Conservation (phyloP, 2,113 vertebrate genomes). For the Proteles cristata region DNA sequence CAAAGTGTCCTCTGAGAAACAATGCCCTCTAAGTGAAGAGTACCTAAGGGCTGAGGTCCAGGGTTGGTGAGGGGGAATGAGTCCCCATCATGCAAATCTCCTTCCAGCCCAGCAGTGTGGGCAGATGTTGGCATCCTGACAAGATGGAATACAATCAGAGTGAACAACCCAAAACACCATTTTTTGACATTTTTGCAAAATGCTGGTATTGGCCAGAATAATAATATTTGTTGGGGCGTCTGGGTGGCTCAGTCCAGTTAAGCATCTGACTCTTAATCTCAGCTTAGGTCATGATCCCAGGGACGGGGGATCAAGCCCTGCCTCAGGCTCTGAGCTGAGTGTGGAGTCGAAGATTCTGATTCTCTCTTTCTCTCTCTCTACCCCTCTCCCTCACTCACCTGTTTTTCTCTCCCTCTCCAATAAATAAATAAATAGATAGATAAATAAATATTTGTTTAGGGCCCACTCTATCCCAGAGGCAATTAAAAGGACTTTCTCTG, state of each 20-base stretch:
- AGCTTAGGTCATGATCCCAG: no score
- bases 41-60: not conserved
- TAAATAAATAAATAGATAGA: no score
- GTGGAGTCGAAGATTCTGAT: no score
- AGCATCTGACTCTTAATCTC: no score
- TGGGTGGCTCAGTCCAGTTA: no score
- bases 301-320: no score
- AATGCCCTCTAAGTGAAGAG: not conserved
- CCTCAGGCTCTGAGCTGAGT: no score
- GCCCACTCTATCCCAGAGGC: not conserved
- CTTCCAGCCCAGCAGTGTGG: not conserved
- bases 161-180: not conserved
- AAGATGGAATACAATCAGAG: not conserved
- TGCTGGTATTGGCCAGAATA: not conserved
- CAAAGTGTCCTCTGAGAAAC: not conserved
- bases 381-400: no score
- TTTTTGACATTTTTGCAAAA: not conserved
- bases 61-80: not conserved
- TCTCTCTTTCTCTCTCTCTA: no score
- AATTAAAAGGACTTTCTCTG: not conserved
- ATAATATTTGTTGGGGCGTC: no score
- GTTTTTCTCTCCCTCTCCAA: no score
- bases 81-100: no score
- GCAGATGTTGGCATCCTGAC: not conserved
- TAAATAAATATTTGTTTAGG: not conserved